These are phyloP conservation scores for Pitangus sulphuratus DNA, from an alignment of 2,797 vertebrate species.

Conservation along the genomic window DNA sequence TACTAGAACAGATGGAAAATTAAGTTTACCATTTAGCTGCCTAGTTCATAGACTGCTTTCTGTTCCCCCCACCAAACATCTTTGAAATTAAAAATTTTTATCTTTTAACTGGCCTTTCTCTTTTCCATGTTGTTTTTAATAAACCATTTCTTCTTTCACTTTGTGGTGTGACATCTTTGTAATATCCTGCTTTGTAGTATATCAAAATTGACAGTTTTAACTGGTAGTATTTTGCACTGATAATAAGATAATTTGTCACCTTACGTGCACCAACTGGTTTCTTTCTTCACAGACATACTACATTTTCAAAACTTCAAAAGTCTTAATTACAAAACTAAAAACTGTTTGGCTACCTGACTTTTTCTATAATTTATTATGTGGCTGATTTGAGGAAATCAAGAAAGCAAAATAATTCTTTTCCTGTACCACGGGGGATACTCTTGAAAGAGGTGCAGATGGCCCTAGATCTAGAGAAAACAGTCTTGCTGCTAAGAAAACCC, in stretches of 20 bases:
- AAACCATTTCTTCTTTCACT: background rate
- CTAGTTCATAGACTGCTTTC: background rate
- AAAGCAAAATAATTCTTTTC: background rate
- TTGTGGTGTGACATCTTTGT: background rate
- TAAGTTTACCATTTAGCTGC: slow-evolving; percentile 13
- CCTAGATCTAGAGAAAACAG: background rate
- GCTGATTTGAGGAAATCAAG: background rate
- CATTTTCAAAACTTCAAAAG: background rate
- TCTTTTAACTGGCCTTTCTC: background rate
- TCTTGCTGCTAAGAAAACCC: background rate
- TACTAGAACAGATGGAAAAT: slow-evolving; percentile 4
- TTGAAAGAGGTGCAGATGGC: background rate
- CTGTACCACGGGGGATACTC: rapidly evolving
- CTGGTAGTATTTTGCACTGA: background rate
- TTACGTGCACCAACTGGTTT: background rate
- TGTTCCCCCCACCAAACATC: background rate
- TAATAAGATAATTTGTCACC: background rate
- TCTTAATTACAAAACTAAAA: background rate
- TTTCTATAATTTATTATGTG: background rate
- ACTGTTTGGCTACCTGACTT: background rate
- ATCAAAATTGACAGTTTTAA: background rate
- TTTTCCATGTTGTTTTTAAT: background rate
- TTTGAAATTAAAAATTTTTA: background rate
- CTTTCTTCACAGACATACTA: background rate
- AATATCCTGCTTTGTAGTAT: background rate